These are phyloP conservation scores for Hetaerina titia DNA, from an alignment of 2,888 invertebrate species.

Conservation along the genomic window DNA sequence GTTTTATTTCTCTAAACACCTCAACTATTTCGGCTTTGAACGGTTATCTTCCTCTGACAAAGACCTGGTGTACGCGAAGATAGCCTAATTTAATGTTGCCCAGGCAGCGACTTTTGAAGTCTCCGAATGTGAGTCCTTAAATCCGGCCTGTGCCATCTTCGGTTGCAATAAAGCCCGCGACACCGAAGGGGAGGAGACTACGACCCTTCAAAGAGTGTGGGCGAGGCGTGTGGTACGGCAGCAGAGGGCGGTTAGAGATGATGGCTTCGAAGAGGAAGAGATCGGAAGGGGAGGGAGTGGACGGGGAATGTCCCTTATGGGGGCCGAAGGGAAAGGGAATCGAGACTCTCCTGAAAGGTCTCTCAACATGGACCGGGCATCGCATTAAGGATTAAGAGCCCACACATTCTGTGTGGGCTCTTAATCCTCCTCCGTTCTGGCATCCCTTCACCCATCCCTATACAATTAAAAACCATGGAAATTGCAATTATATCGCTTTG, in stretches of 20 bases:
- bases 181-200: neutral
- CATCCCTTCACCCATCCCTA: too few species aligned
- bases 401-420: neutral
- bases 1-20: neutral
- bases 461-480: too few species aligned
- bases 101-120: neutral
- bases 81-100: neutral
- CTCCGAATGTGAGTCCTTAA: neutral
- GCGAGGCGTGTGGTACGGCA: neutral
- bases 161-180: neutral
- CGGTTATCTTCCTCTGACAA: neutral
- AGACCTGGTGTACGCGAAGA: neutral
- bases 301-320: neutral
- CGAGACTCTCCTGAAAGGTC: neutral
- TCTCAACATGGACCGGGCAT: neutral
- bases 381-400: conserved; percentile 18
- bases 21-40: neutral
- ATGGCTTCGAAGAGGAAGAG: neutral
- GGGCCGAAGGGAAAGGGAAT: neutral
- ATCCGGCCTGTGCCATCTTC: neutral
- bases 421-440: too few species aligned
- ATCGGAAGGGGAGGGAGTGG: neutral
- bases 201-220: neutral
- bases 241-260: too few species aligned
- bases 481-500: too few species aligned